Evolutionary conservation across 2,113 vertebrate genomes (phyloP), one percentile per base, ranked within the genome.

Genomic region (Pachycephala philippinensis): DNA sequence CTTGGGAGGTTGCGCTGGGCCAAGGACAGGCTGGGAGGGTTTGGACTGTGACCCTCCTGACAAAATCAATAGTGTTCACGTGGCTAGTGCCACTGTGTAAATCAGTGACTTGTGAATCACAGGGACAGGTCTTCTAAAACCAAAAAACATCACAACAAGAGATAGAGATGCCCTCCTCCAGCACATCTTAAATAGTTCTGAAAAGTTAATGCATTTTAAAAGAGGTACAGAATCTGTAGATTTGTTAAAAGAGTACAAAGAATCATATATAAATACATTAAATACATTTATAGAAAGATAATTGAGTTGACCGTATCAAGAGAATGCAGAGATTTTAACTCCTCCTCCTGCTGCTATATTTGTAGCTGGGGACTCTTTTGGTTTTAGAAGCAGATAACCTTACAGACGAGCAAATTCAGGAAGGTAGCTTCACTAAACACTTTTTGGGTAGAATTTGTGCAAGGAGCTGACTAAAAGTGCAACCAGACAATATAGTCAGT

Each of bases 1-100:
- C 26, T 53, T 31, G n/a, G 31, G 47, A 90, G 49, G 60, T 75
- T 42, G 4, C 0, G 0, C 15, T 2, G 1, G 88, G 71, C 35
- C 39, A 84, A 78, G n/a, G 28, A 19, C n/a, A 63, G n/a, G 21
- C 47, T 75, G 42, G 15, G 21, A 59, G 42, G 11, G 22, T 47
- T 84, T 63, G 49, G 33, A 61, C 74, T 37, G 28, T 93, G 87
- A 75, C 40, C n/a, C 65, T 90, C 2, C 0, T 15, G 21, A 37
- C 9, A 71, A 89, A 94, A 78, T 63, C 76, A 57, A 24, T 35
- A 9, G 5, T 45, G 14, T 19, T 89, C 10, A 88, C 0, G 0
- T 77, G 64, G 37, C 28, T 57, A 47, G 45, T 6, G 12, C 10
- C 1, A 7, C 40, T 44, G 37, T 33, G 33, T 30, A 88, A 61